phyloP scores from a whole-genome alignment of 2,888 invertebrate genomes.

The Ochropacha duplaris region DNA sequence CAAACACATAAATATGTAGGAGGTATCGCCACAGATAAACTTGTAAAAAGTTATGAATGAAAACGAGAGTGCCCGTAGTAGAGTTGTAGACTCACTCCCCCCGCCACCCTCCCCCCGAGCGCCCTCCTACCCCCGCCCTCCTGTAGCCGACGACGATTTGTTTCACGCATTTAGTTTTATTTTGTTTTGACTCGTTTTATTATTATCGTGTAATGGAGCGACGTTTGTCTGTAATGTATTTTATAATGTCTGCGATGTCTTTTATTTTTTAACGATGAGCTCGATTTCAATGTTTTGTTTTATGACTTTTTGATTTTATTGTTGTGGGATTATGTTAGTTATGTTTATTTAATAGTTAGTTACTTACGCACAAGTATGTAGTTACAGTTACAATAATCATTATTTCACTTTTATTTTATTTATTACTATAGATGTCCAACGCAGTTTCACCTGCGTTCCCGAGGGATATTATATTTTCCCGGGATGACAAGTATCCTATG shows the following conservation, averaged over 20 bases:
- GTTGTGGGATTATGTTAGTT: not conserved
- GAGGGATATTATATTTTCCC: no score
- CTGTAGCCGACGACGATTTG: constrained; percentile 58
- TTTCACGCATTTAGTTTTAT: constrained; percentile 78
- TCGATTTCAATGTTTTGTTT: constrained; percentile 5
- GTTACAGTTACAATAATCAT: no score
- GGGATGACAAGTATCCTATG: no score
- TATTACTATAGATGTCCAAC: no score
- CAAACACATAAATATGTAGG: constrained; percentile 82
- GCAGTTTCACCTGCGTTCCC: no score
- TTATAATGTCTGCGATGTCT: constrained; percentile 10
- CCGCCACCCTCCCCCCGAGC: constrained; percentile 20
- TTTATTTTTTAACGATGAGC: constrained; percentile 5
- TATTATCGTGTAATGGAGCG: constrained; percentile 42
- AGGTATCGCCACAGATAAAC: constrained; percentile 81
- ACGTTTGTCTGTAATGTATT: constrained; percentile 10
- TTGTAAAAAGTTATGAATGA: constrained; percentile 84
- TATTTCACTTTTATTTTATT: no score
- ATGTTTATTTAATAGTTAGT: no score
- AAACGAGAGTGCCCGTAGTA: constrained; percentile 81
- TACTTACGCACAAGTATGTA: no score
- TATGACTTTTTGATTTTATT: not conserved
- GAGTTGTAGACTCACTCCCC: constrained; percentile 67
- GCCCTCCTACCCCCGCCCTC: constrained; percentile 35
- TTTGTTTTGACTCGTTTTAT: constrained; percentile 73